A percentile compares a stretch with the other conserved stretches of the same genome.
Conservation (phyloP, 2,888 invertebrate species). For the Chalcosyrphus nemorum region DNA sequence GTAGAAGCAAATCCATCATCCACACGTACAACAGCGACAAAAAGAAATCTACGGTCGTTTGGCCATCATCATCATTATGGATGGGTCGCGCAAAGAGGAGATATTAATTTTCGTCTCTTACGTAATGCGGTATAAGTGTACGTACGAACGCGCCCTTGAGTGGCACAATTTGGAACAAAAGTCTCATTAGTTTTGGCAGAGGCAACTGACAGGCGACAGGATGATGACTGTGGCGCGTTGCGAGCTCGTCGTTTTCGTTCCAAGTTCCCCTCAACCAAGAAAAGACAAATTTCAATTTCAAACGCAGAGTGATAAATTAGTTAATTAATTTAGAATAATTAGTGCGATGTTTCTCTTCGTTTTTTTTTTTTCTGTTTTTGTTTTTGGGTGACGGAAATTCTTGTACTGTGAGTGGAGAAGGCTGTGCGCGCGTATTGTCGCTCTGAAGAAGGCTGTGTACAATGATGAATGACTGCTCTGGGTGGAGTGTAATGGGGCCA, state of each 20-base stretch:
- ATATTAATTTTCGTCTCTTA: constrained; percentile 61
- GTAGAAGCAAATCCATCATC: constrained; percentile 64
- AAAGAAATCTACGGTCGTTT: constrained; percentile 41
- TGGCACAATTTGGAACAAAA: constrained; percentile 56
- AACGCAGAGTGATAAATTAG: constrained; percentile 65
- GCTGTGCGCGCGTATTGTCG: not conserved
- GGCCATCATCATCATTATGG: constrained; percentile 40
- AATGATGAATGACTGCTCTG: constrained; percentile 54
- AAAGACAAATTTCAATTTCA: constrained; percentile 62
- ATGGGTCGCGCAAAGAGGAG: constrained; percentile 31
- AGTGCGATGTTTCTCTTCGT: constrained; percentile 63
- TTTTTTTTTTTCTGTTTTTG: too few species aligned
- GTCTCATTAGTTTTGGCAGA: constrained; percentile 61
- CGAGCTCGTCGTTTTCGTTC: constrained; percentile 37
- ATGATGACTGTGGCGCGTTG: constrained; percentile 45
- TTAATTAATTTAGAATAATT: constrained; percentile 72
- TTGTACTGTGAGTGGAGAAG: not conserved
- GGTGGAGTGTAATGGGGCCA: constrained; percentile 38
- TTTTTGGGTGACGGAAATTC: constrained; percentile 32
- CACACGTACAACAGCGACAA: not conserved
- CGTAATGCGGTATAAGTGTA: constrained; percentile 24
- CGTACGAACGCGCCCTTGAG: constrained; percentile 54
- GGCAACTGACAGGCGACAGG: constrained; percentile 57
- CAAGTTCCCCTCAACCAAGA: too few species aligned
- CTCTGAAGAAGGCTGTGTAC: not conserved